Evolutionary conservation across 2,888 invertebrate genomes (phyloP).

Genomic region (Onthophagus sagittarius): DNA sequence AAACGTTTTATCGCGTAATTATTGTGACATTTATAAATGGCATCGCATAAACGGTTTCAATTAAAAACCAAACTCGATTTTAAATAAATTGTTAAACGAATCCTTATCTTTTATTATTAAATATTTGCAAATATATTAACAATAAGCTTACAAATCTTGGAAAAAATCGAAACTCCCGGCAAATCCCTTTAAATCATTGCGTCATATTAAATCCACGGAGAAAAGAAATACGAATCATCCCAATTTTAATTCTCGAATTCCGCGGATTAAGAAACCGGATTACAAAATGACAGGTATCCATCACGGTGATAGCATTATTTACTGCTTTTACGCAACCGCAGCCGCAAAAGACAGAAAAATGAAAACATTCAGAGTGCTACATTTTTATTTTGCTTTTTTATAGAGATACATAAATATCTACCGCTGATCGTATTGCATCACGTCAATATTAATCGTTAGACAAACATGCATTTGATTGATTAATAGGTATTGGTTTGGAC

Average conservation of each 20-base stretch:
- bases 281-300: not conserved
- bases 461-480: conserved; percentile 10
- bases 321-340: conserved; percentile 8
- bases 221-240: not conserved
- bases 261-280: not conserved
- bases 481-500: not conserved
- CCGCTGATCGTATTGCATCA: not conserved
- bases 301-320: conserved; percentile 9
- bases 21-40: not conserved
- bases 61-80: not conserved
- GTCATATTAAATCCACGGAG: not conserved
- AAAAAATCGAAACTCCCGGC: no score
- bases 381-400: not conserved
- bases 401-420: not conserved
- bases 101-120: not conserved
- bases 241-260: not conserved
- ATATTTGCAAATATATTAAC: not conserved
- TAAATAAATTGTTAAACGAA: not conserved
- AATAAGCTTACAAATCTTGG: no score
- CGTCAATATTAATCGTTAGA: not conserved
- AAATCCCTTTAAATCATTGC: not conserved
- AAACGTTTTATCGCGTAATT: not conserved
- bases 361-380: not conserved
- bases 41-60: not conserved
- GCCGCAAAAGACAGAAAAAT: not conserved